phyloP scores from a whole-genome alignment of 2,113 vertebrate species.

The Chaetura pelagica region DNA sequence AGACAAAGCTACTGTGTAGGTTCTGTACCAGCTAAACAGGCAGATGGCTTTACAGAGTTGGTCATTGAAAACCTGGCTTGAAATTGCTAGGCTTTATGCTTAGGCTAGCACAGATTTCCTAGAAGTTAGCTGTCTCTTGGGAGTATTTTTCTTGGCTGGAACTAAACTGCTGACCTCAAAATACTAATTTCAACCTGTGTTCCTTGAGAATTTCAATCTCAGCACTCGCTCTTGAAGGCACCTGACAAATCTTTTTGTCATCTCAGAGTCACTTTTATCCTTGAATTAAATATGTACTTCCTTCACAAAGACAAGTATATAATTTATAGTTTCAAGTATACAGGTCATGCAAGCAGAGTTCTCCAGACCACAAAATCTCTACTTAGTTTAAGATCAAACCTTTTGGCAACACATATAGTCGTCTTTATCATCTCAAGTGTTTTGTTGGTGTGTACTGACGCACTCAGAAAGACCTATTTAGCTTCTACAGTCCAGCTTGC shows the following conservation, averaged over 20 bases:
- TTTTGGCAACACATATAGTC: not conserved
- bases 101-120: not conserved
- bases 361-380: slow-evolving; percentile 3
- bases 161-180: slow-evolving; percentile 15
- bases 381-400: not conserved
- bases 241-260: slow-evolving; percentile 16
- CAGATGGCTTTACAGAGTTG: not conserved
- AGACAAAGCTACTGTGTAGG: not conserved
- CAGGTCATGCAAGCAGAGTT: not conserved
- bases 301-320: not conserved
- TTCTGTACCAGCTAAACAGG: not conserved
- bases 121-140: not conserved
- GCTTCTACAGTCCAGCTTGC: not conserved
- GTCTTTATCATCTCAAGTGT: not conserved
- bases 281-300: not conserved
- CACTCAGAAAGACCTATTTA: not conserved
- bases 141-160: not conserved
- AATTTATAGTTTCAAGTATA: not conserved
- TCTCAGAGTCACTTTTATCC: not conserved
- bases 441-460: not conserved
- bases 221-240: not conserved
- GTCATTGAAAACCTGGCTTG: not conserved
- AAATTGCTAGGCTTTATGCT: not conserved
- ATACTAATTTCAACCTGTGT: not conserved
- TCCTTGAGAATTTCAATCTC: not conserved